phyloP scores from a whole-genome alignment of 2,113 vertebrate genomes.

The Neofelis nebulosa region DNA sequence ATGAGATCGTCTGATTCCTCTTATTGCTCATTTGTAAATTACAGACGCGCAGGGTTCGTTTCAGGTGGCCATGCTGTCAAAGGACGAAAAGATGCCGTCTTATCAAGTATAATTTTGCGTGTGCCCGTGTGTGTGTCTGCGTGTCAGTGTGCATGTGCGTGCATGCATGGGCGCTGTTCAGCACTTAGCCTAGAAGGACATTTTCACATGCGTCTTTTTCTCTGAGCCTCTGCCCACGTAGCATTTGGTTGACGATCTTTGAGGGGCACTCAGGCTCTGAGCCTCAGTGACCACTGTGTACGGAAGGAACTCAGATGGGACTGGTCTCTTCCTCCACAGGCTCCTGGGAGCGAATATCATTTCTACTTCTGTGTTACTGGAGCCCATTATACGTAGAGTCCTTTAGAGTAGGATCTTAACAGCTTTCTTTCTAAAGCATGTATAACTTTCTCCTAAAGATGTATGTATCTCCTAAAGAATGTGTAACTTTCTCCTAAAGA shows the following conservation, averaged over 20 bases:
- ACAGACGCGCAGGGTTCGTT: background rate
- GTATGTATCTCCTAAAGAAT: too few species aligned
- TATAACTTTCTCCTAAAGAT: background rate
- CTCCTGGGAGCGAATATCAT: background rate
- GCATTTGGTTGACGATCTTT: background rate
- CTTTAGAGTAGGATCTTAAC: background rate
- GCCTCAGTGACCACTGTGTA: background rate
- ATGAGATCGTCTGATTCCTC: background rate
- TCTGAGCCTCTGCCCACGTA: background rate
- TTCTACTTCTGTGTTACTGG: background rate
- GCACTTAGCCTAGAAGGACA: background rate
- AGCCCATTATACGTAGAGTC: background rate
- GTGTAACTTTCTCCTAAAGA: too few species aligned
- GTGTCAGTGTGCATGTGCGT: accelerated
- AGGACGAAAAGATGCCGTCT: background rate
- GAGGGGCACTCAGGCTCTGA: background rate
- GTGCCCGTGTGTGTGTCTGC: too few species aligned
- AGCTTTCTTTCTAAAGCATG: background rate
- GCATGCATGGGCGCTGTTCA: background rate
- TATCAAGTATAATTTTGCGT: background rate
- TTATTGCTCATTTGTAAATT: background rate
- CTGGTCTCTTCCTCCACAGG: background rate
- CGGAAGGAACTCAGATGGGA: accelerated
- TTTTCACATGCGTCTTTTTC: background rate
- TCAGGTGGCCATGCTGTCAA: background rate